Percentiles rank a stretch among this genome's conserved stretches.
These are phyloP conservation scores for Scaptomyza cyrtandrae DNA, from an alignment of 2,888 invertebrate genomes.

Conservation along the genomic window DNA sequence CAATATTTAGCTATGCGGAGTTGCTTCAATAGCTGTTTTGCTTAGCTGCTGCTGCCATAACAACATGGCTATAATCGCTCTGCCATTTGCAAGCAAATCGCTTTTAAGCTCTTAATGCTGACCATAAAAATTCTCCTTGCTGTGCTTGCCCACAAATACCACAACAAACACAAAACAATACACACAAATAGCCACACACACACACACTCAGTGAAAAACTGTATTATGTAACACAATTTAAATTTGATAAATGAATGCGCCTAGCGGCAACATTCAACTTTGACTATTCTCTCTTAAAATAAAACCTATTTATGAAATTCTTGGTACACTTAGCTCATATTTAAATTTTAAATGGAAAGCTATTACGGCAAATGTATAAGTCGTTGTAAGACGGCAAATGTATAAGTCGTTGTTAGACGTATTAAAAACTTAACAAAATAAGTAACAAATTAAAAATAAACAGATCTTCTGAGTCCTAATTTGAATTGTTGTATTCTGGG, in stretches of 20 bases:
- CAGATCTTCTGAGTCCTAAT: too few relatives aligned
- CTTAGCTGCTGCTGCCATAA: constrained; percentile 36
- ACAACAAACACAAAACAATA: not conserved
- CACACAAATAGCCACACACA: not conserved
- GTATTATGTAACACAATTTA: constrained; percentile 56
- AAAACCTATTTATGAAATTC: not conserved
- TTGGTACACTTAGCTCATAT: not conserved
- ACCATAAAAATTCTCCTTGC: constrained; percentile 31
- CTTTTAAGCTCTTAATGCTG: constrained; percentile 64
- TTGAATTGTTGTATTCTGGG: too few relatives aligned
- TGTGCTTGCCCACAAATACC: constrained; percentile 9
- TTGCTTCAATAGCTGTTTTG: constrained; percentile 31
- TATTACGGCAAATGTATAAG: not conserved
- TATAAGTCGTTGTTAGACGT: too few relatives aligned
- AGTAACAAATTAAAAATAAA: not conserved
- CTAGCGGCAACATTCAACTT: constrained; percentile 59
- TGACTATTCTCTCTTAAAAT: constrained; percentile 35
- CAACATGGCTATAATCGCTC: constrained; percentile 55
- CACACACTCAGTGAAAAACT: constrained; percentile 19
- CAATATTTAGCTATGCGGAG: constrained; percentile 24
- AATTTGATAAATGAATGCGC: constrained; percentile 70
- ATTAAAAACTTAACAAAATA: not conserved
- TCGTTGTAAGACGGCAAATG: not conserved
- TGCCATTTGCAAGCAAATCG: constrained; percentile 58
- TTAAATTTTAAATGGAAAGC: not conserved